These are phyloP conservation scores for Oryctes rhinoceros DNA, from an alignment of 1,140 invertebrate species.

Conservation along the genomic window DNA sequence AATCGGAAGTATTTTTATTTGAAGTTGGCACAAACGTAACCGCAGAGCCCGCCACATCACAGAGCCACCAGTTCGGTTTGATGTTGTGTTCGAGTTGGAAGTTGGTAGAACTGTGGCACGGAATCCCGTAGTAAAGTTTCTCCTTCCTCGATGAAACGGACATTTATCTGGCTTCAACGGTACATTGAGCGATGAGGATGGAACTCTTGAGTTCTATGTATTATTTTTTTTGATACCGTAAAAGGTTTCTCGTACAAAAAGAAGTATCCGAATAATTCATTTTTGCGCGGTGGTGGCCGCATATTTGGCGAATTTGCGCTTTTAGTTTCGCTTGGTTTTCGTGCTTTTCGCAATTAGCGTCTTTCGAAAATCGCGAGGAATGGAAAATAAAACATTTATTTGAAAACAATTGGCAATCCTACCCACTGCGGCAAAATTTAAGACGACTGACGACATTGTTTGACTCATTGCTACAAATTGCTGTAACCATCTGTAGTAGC, in stretches of 20 bases:
- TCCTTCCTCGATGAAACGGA: constrained; percentile 7
- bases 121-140: background rate
- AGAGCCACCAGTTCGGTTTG: background rate
- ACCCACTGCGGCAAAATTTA: too few species aligned
- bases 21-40: constrained; percentile 34
- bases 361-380: background rate
- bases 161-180: constrained; percentile 10
- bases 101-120: background rate
- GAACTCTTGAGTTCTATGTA: background rate
- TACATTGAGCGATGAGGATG: background rate
- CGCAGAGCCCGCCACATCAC: constrained; percentile 11
- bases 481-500: too few species aligned
- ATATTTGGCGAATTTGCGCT: background rate
- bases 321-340: background rate
- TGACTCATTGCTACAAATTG: too few species aligned
- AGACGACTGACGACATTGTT: too few species aligned
- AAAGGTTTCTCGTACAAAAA: background rate
- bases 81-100: background rate
- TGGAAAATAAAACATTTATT: background rate
- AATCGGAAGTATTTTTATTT: constrained; percentile 33
- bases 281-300: background rate
- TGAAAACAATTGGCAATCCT: background rate
- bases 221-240: background rate
- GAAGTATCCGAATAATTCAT: constrained; percentile 15
- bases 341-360: background rate